These are phyloP conservation scores for Xestia rhomboidea DNA, from an alignment of 2,888 invertebrate species.

Conservation along the genomic window DNA sequence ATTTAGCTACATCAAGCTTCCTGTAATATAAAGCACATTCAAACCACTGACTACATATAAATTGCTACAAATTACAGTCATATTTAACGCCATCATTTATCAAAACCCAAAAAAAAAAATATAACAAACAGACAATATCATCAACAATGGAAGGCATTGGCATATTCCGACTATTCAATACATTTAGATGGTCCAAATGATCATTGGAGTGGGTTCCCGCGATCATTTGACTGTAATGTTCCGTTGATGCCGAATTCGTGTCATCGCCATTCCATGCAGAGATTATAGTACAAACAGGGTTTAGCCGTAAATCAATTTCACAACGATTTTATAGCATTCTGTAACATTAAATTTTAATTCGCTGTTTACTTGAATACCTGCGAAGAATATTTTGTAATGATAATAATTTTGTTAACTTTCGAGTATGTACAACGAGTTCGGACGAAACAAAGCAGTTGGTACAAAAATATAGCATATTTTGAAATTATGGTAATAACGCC, in stretches of 20 bases:
- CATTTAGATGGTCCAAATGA: slow-evolving; percentile 54
- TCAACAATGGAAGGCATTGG: slow-evolving; percentile 23
- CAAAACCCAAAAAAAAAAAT: background rate
- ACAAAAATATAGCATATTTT: background rate
- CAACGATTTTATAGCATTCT: slow-evolving; percentile 72
- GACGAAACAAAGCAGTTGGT: background rate
- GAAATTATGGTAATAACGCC: background rate
- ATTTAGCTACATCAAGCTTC: background rate
- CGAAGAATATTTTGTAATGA: slow-evolving; percentile 12
- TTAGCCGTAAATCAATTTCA: slow-evolving; percentile 85
- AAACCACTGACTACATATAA: background rate
- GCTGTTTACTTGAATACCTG: slow-evolving; percentile 59
- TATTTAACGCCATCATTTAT: background rate
- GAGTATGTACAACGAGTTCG: background rate
- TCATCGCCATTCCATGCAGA: slow-evolving; percentile 78
- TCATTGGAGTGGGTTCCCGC: slow-evolving; percentile 42
- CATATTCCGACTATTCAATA: slow-evolving; percentile 28
- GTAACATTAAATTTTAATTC: slow-evolving; percentile 77
- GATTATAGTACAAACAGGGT: slow-evolving; percentile 88
- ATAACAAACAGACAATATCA: slow-evolving; percentile 5
- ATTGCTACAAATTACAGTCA: background rate
- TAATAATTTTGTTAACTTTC: background rate
- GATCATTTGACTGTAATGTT: slow-evolving; percentile 81
- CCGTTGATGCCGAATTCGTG: slow-evolving; percentile 86
- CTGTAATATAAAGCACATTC: background rate